phyloP scores from a whole-genome alignment of 2,888 invertebrate genomes.

The Polymixis flavicincta region DNA sequence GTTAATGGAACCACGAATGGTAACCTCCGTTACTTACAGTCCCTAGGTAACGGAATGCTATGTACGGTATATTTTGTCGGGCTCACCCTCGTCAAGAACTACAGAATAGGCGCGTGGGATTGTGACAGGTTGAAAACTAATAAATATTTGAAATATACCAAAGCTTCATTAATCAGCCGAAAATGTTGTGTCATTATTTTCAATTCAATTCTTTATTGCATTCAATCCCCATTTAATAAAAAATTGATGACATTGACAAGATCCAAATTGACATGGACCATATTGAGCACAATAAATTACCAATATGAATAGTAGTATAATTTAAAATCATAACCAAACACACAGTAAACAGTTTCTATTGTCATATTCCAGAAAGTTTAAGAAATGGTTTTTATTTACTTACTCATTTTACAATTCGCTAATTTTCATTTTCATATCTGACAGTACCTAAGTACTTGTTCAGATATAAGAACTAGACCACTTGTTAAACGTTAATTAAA shows the following conservation, averaged over 20 bases:
- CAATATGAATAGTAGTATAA: background rate
- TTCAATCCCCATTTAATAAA: background rate
- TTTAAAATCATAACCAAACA: background rate
- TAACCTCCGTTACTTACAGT: background rate
- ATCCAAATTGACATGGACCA: background rate
- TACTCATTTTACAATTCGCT: background rate
- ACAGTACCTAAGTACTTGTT: background rate
- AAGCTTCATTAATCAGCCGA: slow-evolving; percentile 28
- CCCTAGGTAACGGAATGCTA: slow-evolving; percentile 9
- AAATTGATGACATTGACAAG: background rate
- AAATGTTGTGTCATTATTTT: background rate
- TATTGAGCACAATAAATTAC: background rate
- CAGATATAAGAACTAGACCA: background rate
- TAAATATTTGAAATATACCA: slow-evolving; percentile 20
- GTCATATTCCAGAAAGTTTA: no score
- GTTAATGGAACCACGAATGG: background rate
- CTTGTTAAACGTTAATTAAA: slow-evolving; percentile 5
- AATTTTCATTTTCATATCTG: background rate
- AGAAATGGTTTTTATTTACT: no score
- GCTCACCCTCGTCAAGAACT: slow-evolving; percentile 47
- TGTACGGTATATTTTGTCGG: slow-evolving; percentile 21
- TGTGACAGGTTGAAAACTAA: slow-evolving; percentile 23
- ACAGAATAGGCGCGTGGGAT: background rate
- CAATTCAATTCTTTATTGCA: background rate
- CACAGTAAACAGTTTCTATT: no score